A percentile compares a stretch with the other conserved stretches of the same genome.
Evolutionary conservation across 2,888 invertebrate species (phyloP).

Genomic region (Sphaerophoria rueppellii): DNA sequence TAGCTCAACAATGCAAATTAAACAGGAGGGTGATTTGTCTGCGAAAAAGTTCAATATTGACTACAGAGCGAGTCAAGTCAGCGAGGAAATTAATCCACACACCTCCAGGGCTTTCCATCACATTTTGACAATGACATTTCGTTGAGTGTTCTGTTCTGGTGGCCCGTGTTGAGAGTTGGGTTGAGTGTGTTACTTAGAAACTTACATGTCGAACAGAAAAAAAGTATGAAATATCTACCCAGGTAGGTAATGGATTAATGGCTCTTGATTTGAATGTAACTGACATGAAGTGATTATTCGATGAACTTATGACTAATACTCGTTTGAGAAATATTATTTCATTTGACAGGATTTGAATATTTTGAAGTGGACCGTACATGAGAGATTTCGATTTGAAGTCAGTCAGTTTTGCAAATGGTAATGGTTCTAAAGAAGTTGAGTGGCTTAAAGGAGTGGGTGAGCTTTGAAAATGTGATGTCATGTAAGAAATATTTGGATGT

Average conservation of each 20-base stretch:
- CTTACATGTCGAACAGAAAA: constrained; percentile 21
- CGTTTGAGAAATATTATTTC: constrained; percentile 30
- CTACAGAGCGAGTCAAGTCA: background rate
- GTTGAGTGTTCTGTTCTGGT: constrained; percentile 10
- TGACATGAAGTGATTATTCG: constrained; percentile 44
- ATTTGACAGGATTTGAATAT: constrained; percentile 18
- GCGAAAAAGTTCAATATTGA: background rate
- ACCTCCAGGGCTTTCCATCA: constrained; percentile 41
- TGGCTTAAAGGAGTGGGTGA: background rate
- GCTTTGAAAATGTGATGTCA: background rate
- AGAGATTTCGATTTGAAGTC: constrained; percentile 10
- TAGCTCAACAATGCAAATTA: constrained; percentile 49
- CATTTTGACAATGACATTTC: constrained; percentile 49
- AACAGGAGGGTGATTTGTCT: constrained; percentile 47
- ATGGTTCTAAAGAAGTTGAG: background rate
- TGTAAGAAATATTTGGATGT: background rate
- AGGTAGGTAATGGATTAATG: constrained; percentile 54
- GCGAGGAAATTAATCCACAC: constrained; percentile 52
- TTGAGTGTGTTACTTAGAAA: constrained; percentile 29
- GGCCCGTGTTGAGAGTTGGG: background rate
- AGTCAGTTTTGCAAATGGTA: background rate
- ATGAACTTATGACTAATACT: constrained; percentile 44
- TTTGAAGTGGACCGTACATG: constrained; percentile 9
- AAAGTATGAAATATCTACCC: background rate
- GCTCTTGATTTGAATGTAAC: constrained; percentile 26